Evolutionary conservation across 2,797 vertebrate species (phyloP), one percentile per base, ranked within the genome.

Genomic region (Psittacula derbiana): DNA sequence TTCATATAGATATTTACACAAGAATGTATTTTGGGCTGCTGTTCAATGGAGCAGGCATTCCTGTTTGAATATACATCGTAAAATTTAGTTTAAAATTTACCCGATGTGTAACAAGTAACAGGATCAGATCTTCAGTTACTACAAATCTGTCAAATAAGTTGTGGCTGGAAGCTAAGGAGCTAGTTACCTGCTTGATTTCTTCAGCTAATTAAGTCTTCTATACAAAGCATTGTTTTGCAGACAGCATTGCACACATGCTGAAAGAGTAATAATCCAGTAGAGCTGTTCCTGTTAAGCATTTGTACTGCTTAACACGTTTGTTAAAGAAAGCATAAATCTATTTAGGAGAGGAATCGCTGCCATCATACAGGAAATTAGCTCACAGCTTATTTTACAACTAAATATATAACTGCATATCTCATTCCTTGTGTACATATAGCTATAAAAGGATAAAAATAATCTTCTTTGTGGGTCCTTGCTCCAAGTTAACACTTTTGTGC

Each of bases 121-220:
- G 31, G 58, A 86, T 75, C 43, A 47, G 78, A 64, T 67, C n/a
- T 84, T 67, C 55, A 82, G 66, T 52, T 61, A 47, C 64, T 67
- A 25, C 36, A 75, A 73, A 69, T 27, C 58, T 5, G 5, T 65
- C 58, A 57, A 36, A 60, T 50, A 25, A n/a, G 10, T 75, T 67
- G n/a, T 80, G 81, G 64, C 50, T 13, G 8, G 43, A 82, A 81
- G 50, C 47, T 62, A 38, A 74, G 66, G 72, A 89, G 38, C 52
- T 67, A 44, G 31, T 58, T 81, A 79, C 55, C 88, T 80, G 47
- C 78, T 71, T 70, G 78, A 76, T 84, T 80, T 80, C 80, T 87
- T 49, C 41, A 74, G 57, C 27, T 90, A 81, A 91, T 85, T 74
- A 40, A 83, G 60, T 67, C 47, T 81, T 73, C 83, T 43, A 6